Percentiles rank a stretch among this genome's conserved stretches.
Conservation (phyloP, 2,113 vertebrate genomes). For the Pelecanus crispus region DNA sequence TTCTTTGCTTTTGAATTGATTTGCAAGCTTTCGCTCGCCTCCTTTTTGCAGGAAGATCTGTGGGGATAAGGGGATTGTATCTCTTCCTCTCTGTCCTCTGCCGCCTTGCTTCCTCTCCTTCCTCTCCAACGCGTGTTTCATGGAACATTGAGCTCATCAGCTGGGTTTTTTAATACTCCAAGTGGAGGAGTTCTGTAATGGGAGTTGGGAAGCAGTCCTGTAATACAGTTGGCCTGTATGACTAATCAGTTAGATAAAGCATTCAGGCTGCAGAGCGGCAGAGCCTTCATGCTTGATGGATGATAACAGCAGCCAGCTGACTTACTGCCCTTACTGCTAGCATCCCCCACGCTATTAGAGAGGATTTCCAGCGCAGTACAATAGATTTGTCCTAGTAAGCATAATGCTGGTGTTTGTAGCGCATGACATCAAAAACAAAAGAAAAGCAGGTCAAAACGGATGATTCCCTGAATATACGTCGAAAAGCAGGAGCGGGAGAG, state of each 20-base stretch:
- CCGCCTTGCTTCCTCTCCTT: neutral
- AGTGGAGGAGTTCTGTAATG: neutral
- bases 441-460: slow-evolving; percentile 25
- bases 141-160: neutral
- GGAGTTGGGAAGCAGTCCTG: neutral
- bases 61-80: neutral
- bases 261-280: slow-evolving; percentile 31
- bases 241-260: slow-evolving; percentile 61
- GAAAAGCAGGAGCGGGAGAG: neutral
- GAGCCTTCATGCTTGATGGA: slow-evolving; percentile 55
- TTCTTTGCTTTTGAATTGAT: slow-evolving; percentile 26
- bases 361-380: slow-evolving; percentile 21
- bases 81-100: neutral
- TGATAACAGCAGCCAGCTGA: slow-evolving; percentile 48
- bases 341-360: neutral
- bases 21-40: neutral
- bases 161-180: neutral
- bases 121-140: neutral
- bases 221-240: slow-evolving; percentile 34
- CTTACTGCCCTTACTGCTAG: slow-evolving; percentile 40
- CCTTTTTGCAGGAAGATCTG: neutral
- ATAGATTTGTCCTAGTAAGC: slow-evolving; percentile 38
- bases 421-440: neutral
- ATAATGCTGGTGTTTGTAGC: neutral
- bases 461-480: neutral